Conservation (phyloP, 2,888 invertebrate species). For the Acleris sparsana region DNA sequence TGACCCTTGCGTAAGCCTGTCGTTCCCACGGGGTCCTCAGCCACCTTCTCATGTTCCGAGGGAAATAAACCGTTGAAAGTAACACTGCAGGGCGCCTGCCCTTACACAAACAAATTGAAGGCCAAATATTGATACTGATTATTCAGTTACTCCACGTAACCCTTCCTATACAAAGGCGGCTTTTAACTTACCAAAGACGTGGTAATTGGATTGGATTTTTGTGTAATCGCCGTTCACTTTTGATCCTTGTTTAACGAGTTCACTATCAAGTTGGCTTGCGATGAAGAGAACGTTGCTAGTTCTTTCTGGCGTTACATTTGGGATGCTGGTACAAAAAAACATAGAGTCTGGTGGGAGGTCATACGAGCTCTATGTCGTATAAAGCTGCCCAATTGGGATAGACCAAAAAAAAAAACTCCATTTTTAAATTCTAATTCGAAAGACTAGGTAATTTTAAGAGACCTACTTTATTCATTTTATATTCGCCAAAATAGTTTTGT, state of each 20-base stretch:
- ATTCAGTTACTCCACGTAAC: conserved; percentile 60
- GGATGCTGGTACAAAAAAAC: neutral
- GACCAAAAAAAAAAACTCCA: too few species aligned
- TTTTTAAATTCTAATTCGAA: too few species aligned
- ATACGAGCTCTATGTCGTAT: too few species aligned
- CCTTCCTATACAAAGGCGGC: conserved; percentile 66
- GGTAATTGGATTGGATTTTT: conserved; percentile 78
- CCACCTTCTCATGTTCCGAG: conserved; percentile 68
- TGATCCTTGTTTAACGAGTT: conserved; percentile 67
- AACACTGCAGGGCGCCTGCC: conserved; percentile 69
- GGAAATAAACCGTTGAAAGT: conserved; percentile 61
- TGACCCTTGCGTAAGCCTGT: conserved; percentile 66
- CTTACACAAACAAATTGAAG: conserved; percentile 71
- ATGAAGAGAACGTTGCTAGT: conserved; percentile 41
- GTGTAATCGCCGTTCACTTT: conserved; percentile 68
- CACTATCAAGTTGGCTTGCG: conserved; percentile 43
- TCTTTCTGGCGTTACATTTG: conserved; percentile 13
- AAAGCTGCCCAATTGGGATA: too few species aligned
- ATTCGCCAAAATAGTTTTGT: too few species aligned
- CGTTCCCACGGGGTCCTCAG: conserved; percentile 79
- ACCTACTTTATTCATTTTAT: too few species aligned
- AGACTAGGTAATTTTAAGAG: too few species aligned
- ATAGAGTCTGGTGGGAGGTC: too few species aligned
- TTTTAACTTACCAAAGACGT: conserved; percentile 76
- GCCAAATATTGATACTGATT: conserved; percentile 76